A percentile compares a stretch with the other conserved stretches of the same genome.
These are phyloP conservation scores for Linnaemya tessellans DNA, from an alignment of 2,888 invertebrate genomes.

Conservation along the genomic window DNA sequence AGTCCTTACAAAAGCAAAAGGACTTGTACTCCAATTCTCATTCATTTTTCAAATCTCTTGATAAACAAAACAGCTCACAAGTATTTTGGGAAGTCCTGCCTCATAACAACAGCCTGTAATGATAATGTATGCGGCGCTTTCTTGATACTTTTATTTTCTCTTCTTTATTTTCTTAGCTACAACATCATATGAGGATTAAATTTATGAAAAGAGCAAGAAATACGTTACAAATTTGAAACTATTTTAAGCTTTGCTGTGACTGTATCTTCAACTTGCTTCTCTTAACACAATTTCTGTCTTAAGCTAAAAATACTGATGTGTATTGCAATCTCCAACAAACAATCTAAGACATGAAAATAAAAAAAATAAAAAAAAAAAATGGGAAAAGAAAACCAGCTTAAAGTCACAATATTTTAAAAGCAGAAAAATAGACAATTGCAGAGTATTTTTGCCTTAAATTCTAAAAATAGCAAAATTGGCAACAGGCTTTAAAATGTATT, in stretches of 20 bases:
- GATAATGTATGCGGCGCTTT: not conserved
- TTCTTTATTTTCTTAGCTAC: not conserved
- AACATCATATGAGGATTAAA: slow-evolving; percentile 29
- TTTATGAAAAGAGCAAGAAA: slow-evolving; percentile 26
- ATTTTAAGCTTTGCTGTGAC: slow-evolving; percentile 53
- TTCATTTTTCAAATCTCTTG: too few relatives aligned
- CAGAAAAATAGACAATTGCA: slow-evolving; percentile 15
- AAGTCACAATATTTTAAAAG: slow-evolving; percentile 15
- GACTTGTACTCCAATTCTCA: too few relatives aligned
- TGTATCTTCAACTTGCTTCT: slow-evolving; percentile 40
- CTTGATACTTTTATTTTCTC: not conserved
- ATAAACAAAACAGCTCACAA: too few relatives aligned
- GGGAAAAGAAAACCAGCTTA: slow-evolving; percentile 49
- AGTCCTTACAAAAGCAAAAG: too few relatives aligned
- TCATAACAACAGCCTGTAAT: too few relatives aligned
- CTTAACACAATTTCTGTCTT: slow-evolving; percentile 38
- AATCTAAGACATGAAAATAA: slow-evolving; percentile 39
- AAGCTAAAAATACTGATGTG: slow-evolving; percentile 1
- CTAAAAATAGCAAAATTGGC: slow-evolving; percentile 67
- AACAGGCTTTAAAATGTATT: slow-evolving; percentile 65
- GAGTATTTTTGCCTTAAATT: slow-evolving; percentile 53
- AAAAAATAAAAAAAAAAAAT: not conserved
- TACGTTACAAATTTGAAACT: slow-evolving; percentile 55
- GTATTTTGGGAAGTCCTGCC: too few relatives aligned
- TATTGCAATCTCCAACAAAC: slow-evolving; percentile 34